Evolutionary conservation across 2,113 vertebrate species (phyloP).

Genomic region (Numenius arquata): DNA sequence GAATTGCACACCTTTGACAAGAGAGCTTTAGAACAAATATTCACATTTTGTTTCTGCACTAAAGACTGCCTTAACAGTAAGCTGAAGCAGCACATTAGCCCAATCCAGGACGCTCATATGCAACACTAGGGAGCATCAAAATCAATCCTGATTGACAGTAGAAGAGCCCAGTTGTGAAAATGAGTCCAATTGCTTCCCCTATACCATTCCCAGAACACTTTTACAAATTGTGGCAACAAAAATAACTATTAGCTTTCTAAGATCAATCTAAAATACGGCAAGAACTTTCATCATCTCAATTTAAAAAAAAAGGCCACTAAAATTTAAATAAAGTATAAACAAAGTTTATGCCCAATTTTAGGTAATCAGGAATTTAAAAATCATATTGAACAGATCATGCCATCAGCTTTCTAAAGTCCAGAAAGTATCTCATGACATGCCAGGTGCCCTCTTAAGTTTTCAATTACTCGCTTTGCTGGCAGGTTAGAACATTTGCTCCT

Average conservation of each 20-base stretch:
- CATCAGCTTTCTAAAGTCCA: neutral
- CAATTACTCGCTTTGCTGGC: neutral
- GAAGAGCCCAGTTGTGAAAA: neutral
- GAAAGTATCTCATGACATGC: neutral
- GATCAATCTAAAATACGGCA: neutral
- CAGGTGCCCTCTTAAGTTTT: neutral
- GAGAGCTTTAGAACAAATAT: neutral
- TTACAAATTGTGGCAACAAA: neutral
- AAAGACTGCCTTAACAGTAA: neutral
- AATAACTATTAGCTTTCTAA: neutral
- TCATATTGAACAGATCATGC: neutral
- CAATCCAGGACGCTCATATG: accelerated
- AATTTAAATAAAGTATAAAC: neutral
- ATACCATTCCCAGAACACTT: neutral
- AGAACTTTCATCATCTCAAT: neutral
- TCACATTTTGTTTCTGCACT: neutral
- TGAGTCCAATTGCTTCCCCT: neutral
- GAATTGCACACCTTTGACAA: neutral
- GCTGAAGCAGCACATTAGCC: neutral
- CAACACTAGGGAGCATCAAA: neutral
- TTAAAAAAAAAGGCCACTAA: neutral
- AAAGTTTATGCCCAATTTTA: neutral
- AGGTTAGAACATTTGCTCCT: neutral
- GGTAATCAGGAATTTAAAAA: accelerated
- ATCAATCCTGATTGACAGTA: neutral